Conservation (phyloP, 2,888 invertebrate genomes). For the Agrochola lychnidis region DNA sequence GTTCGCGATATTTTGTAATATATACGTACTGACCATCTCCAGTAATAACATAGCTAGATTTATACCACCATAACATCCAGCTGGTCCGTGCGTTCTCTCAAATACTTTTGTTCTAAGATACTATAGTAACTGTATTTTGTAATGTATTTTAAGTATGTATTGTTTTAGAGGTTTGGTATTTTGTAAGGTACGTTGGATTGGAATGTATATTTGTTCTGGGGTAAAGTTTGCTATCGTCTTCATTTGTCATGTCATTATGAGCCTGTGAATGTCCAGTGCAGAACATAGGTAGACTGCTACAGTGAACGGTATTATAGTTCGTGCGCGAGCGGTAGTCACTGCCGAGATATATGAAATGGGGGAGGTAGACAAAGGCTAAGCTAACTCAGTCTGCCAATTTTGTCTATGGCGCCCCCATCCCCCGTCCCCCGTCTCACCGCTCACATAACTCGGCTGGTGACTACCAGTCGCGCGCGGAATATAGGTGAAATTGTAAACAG, state of each 20-base stretch:
- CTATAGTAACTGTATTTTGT: conserved; percentile 55
- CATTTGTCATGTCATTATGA: not conserved
- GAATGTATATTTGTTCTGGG: conserved; percentile 2
- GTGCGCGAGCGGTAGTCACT: too few relatives aligned
- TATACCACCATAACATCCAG: conserved; percentile 53
- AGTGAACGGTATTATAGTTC: not conserved
- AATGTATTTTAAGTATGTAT: conserved; percentile 38
- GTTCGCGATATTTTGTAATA: conserved; percentile 65
- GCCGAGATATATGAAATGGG: too few relatives aligned
- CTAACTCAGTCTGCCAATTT: too few relatives aligned
- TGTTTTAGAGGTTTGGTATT: conserved; percentile 25
- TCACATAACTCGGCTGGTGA: too few relatives aligned
- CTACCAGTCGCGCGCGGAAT: too few relatives aligned
- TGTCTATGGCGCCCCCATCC: too few relatives aligned
- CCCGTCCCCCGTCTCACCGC: too few relatives aligned
- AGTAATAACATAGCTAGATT: conserved; percentile 66
- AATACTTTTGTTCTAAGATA: conserved; percentile 44
- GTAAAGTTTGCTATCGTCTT: not conserved
- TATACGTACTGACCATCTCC: conserved; percentile 62
- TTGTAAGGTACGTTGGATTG: not conserved
- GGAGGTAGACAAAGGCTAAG: too few relatives aligned
- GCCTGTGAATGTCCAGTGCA: not conserved
- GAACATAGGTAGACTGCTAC: not conserved
- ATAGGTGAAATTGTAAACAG: not conserved
- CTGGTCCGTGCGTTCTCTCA: conserved; percentile 21